A percentile compares a stretch with the other conserved stretches of the same genome.
phyloP scores from a whole-genome alignment of 1,140 invertebrate species.

The Armadillidium nasatum region DNA sequence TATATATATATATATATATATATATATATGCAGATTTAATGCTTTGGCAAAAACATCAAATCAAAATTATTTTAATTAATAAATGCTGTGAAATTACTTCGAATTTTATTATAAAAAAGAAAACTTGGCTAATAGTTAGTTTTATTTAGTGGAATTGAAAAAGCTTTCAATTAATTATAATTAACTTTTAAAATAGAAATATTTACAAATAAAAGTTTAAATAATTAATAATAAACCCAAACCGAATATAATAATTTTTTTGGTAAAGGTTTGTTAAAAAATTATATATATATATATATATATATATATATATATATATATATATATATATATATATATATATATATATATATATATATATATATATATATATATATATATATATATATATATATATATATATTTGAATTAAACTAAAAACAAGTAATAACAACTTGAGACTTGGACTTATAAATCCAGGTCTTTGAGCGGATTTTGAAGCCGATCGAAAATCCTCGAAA shows the following conservation, averaged over 20 bases:
- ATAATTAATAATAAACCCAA: too few relatives aligned
- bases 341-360: slow-evolving; percentile 21
- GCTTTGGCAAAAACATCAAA: too few relatives aligned
- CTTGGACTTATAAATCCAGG: slow-evolving; percentile 67
- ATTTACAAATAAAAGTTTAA: too few relatives aligned
- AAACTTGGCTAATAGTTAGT: too few relatives aligned
- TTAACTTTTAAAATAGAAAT: too few relatives aligned
- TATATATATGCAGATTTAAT: slow-evolving; percentile 18
- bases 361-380: slow-evolving; percentile 24
- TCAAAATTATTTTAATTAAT: too few relatives aligned
- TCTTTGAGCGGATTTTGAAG: slow-evolving; percentile 60
- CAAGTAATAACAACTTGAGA: slow-evolving; percentile 66
- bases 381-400: slow-evolving; percentile 1
- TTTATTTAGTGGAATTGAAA: too few relatives aligned
- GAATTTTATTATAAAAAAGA: too few relatives aligned
- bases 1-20: slow-evolving; percentile 27
- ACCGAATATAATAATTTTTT: too few relatives aligned
- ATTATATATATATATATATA: background rate
- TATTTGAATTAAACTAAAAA: slow-evolving; percentile 59
- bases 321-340: slow-evolving; percentile 21
- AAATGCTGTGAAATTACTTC: too few relatives aligned
- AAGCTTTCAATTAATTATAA: too few relatives aligned
- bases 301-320: background rate
- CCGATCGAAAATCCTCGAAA: slow-evolving; percentile 61
- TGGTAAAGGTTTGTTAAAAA: too few relatives aligned